These are phyloP conservation scores for Tanytarsus gracilentus DNA, from an alignment of 2,888 invertebrate species.

Conservation along the genomic window DNA sequence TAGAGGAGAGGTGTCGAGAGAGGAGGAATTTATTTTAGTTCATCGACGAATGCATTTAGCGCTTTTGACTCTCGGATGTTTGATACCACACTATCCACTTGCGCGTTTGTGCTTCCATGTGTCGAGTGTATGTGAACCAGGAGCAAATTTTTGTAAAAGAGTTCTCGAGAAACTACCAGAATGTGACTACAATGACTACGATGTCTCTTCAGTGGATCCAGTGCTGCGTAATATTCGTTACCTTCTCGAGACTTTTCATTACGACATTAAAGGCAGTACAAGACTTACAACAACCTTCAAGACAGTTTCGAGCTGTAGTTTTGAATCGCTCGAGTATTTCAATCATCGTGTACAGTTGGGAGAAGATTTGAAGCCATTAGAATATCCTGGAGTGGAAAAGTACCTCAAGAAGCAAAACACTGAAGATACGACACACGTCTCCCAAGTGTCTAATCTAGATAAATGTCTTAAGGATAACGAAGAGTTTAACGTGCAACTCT, in stretches of 20 bases:
- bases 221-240: slow-evolving; percentile 1
- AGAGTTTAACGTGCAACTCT: neutral
- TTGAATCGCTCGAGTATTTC: neutral
- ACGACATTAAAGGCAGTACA: neutral
- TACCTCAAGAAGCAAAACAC: neutral
- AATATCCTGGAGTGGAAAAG: slow-evolving; percentile 20
- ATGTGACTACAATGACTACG: neutral
- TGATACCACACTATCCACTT: slow-evolving; percentile 1
- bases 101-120: slow-evolving; percentile 8
- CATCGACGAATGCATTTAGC: slow-evolving; percentile 5
- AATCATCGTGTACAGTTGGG: neutral
- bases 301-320: neutral
- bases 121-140: slow-evolving; percentile 3
- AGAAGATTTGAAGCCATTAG: slow-evolving; percentile 3
- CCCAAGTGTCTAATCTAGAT: neutral
- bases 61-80: slow-evolving; percentile 3
- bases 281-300: neutral
- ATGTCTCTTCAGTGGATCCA: neutral
- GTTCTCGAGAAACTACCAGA: slow-evolving; percentile 1
- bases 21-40: neutral
- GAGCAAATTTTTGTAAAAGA: neutral
- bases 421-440: neutral
- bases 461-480: neutral
- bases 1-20: neutral
- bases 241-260: slow-evolving; percentile 13